Evolutionary conservation across 37 sponge, comb jelly and placozoan genomes (phyloP).

Genomic region (Oscarella lobularis): DNA sequence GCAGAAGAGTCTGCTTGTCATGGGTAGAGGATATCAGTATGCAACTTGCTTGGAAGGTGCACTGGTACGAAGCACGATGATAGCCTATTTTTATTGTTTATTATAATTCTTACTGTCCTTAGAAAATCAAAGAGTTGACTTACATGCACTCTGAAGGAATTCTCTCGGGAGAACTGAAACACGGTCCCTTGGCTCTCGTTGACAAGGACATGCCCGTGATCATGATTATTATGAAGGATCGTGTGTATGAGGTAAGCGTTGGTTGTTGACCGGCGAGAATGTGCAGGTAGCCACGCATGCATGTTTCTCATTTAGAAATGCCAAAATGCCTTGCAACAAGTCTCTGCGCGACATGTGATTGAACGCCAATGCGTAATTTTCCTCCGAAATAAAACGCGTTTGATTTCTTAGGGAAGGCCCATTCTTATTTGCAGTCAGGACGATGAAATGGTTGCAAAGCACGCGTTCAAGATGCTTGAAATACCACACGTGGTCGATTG

Average conservation of each 20-base stretch:
- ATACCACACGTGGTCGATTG: conserved; percentile 82
- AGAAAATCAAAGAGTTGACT: conserved; percentile 88
- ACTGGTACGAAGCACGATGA: conserved; percentile 33
- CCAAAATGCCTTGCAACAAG: conserved; percentile 88
- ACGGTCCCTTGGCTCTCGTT: conserved; percentile 97
- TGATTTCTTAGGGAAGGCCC: conserved; percentile 65
- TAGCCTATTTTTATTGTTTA: not conserved
- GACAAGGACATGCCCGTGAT: conserved; percentile 96
- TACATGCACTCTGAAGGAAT: conserved; percentile 98
- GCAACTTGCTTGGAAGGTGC: conserved; percentile 99
- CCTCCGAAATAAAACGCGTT: not conserved
- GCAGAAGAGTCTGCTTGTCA: conserved; percentile 88
- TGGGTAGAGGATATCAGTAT: conserved; percentile 97
- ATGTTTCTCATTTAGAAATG: conserved; percentile 51
- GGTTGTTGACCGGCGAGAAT: not conserved
- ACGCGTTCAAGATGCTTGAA: conserved; percentile 22
- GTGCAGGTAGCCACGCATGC: not conserved
- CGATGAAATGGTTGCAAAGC: conserved; percentile 32
- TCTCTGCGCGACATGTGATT: conserved; percentile 62
- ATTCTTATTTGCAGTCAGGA: conserved; percentile 68
- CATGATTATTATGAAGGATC: conserved; percentile 81
- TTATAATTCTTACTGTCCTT: not conserved
- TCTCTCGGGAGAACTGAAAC: conserved; percentile 94
- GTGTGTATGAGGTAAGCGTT: conserved; percentile 53
- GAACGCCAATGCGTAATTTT: not conserved